Evolutionary conservation across 53 echinoderm and acorn worm genomes (phyloP), one percentile per base, ranked within the genome.

Genomic region (Echinometra lucunter): DNA sequence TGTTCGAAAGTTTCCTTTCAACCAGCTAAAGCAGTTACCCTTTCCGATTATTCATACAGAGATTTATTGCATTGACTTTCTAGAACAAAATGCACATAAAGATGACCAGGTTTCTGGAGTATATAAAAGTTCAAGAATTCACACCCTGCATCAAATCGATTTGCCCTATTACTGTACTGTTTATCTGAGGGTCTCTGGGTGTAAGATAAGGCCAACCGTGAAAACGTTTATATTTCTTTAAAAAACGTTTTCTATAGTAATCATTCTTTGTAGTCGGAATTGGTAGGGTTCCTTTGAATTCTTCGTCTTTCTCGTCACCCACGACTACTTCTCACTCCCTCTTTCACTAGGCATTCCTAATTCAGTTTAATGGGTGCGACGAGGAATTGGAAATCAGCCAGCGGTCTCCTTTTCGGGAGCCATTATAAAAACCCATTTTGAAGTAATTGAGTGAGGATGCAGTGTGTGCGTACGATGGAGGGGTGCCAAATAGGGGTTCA

Each of bases 351-450:
- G 40, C 23, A 78, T 78, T 42, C 38, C 78, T 78, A 38, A 78
- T 78, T 78, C 78, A 78, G 78, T 78, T 19, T 38, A 78, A 78
- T 42, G 38, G 78, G 17, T 21, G 78, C 19, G 42, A 42, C 42
- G 78, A 78, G 42, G 42, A 78, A 78, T 78, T 38, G 78, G 78
- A 42, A 78, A 78, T 78, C 78, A 78, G 78, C 78, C 19, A 78
- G 78, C 78, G 78, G 78, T 78, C n/a, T n/a, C 42, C 78, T 35
- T 78, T 75, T 78, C 23, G 19, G 42, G 78, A 78, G 6, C 42
- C 78, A 78, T 38, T 78, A 78, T 42, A 78, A 8, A 8, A 38
- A 42, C 69, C 69, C 38, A 78, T 78, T 40, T 78, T 23, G 18
- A 69, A 78, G 38, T 75, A 42, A 78, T 38, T 78, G 78, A 78